A percentile compares a stretch with the other conserved stretches of the same genome.
Conservation (phyloP, 2,113 vertebrate genomes). For the Aptenodytes forsteri region DNA sequence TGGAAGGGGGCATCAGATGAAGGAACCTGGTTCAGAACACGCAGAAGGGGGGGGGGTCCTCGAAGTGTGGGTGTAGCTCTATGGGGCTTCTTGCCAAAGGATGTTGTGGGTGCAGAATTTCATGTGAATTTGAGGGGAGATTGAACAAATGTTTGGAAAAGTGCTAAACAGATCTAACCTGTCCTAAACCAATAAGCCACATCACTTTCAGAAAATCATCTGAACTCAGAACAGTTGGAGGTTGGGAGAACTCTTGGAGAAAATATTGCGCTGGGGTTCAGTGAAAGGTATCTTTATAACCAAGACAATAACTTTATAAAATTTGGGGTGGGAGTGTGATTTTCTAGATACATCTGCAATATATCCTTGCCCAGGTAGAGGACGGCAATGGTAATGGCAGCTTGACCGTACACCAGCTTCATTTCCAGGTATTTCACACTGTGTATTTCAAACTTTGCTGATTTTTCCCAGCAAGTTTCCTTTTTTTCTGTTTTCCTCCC, state of each 20-base stretch:
- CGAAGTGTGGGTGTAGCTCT: not conserved
- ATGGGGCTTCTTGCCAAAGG: not conserved
- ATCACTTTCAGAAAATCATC: not conserved
- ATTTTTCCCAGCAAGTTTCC: not conserved
- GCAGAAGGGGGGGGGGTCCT: rapidly evolving
- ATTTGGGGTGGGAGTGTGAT: not conserved
- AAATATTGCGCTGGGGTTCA: not conserved
- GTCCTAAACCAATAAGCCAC: not conserved
- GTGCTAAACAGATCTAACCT: not conserved
- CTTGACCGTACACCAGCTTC: not conserved
- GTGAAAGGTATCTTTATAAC: not conserved
- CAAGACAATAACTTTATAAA: not conserved
- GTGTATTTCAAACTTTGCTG: not conserved
- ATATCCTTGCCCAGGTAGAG: not conserved
- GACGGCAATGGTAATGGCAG: not conserved
- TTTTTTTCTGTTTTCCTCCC: not conserved
- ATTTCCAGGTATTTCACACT: not conserved
- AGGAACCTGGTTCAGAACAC: not conserved
- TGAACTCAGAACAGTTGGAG: not conserved
- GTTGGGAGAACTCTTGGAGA: not conserved
- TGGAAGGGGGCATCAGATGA: not conserved
- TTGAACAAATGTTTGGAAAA: not conserved
- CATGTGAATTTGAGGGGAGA: not conserved
- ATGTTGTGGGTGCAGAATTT: not conserved
- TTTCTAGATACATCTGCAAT: not conserved